Base-by-base conservation (phyloP, 2,113 vertebrate species). In the Gobius niger region DNA sequence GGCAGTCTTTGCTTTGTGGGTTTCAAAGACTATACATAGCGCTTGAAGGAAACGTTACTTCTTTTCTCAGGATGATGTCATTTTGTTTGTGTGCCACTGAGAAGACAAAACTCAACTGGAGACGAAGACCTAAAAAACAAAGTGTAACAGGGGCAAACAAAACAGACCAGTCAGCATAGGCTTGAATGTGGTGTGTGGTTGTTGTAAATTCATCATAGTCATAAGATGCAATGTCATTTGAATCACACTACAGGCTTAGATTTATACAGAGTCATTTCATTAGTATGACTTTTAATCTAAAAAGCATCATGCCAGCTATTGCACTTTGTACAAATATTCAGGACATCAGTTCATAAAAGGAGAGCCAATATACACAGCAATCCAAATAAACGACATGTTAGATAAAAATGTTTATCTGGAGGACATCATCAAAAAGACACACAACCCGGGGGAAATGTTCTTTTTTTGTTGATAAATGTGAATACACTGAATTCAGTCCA, bases 341-440 rank as follows among this genome's bases (percentile, higher is more conserved):
- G 18, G 67, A 77, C 79, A 86, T 76, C 67, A 71, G 24, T 70
- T 77, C 79, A 86, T 77, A 78, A 81, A 83, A 84, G 75, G 75
- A 76, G 65, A 74, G 24, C 70, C 56, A 76, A 66, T 67, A 72
- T 57, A 66, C 44, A 40, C 64, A 69, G 11, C 60, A 71, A 56
- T 49, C 47, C 47, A 68, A 64, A 68, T 40, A 46, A 24, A 51
- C 46, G 41, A 13, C 40, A 52, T 6, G n/a, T 42, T 46, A 47
- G 50, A 10, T 56, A 66, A 64, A n/a, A 61, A 62, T 59, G 0
- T n/a, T 8, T 19, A 4, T 68, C 6, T 15, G n/a, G 2, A 15
- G 15, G 50, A 51, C 50, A 15, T 51, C 50, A 51, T 7, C 15
- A 16, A 51, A 46, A 46, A 51, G 14, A 51, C 8, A 51, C 50